Conservation (phyloP, 1,140 invertebrate genomes). For the Zaprionus inermis region DNA sequence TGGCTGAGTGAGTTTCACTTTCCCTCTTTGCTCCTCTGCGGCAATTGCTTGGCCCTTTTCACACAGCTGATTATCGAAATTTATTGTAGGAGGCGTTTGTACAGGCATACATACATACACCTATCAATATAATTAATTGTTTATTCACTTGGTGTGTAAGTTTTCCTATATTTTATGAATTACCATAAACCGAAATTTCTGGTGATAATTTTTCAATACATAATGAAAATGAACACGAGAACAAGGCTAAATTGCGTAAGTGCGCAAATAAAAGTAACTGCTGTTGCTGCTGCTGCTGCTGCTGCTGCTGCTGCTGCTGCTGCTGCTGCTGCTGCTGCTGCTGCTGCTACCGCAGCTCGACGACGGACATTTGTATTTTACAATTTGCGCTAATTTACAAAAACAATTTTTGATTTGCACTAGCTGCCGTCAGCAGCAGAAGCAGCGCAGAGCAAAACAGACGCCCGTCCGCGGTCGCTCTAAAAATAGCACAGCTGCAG, state of each 20-base stretch:
- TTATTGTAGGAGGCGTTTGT: slow-evolving; percentile 3
- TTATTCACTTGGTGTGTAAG: background rate
- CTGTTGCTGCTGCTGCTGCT: background rate
- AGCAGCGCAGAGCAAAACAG: background rate
- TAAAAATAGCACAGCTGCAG: slow-evolving; percentile 33
- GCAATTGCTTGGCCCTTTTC: slow-evolving; percentile 18
- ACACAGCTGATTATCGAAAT: slow-evolving; percentile 23
- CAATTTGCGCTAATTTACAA: slow-evolving; percentile 40
- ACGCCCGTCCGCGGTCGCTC: slow-evolving; percentile 1
- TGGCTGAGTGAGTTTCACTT: slow-evolving; percentile 16
- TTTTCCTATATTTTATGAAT: background rate
- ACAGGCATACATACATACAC: background rate
- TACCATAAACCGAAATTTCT: slow-evolving; percentile 1
- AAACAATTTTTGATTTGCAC: slow-evolving; percentile 43
- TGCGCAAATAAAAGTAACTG: slow-evolving; percentile 11
- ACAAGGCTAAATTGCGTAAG: slow-evolving; percentile 7
- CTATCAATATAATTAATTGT: background rate
- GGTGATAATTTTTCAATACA: background rate
- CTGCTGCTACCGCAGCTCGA: background rate
- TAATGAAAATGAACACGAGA: background rate
- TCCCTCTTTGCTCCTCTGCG: slow-evolving; percentile 9
- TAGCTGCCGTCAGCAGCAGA: slow-evolving; percentile 3
- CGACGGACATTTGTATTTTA: slow-evolving; percentile 25
- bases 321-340: background rate
- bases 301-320: background rate